Percentiles rank a stretch among this genome's conserved stretches.
phyloP scores from a whole-genome alignment of 1,140 invertebrate genomes.

The Glossosoma conforme region DNA sequence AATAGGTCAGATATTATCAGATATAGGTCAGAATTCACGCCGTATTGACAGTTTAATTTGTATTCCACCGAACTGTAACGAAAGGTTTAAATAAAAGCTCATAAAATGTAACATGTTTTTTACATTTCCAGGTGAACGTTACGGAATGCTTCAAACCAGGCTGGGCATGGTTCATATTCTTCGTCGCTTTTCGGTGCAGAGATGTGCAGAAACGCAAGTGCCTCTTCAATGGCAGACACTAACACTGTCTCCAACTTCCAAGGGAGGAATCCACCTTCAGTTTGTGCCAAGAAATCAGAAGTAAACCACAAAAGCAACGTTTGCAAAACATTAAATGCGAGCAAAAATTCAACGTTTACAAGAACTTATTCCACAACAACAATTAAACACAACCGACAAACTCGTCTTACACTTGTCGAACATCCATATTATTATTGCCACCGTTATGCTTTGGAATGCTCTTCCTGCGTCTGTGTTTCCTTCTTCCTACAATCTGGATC shows the following conservation, averaged over 20 bases:
- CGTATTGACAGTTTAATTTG: no score
- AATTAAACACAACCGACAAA: no score
- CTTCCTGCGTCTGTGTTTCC: no score
- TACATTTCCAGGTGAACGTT: slow-evolving; percentile 24
- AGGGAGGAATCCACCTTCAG: slow-evolving; percentile 21
- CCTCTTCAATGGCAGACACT: slow-evolving; percentile 26
- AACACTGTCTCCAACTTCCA: slow-evolving; percentile 24
- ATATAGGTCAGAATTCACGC: no score
- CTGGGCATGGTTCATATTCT: slow-evolving; percentile 23
- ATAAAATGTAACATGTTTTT: no score
- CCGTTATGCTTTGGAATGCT: no score
- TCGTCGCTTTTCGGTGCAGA: slow-evolving; percentile 18
- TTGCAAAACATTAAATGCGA: background rate
- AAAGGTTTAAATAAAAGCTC: no score
- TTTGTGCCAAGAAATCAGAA: slow-evolving; percentile 20
- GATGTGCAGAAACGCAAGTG: slow-evolving; percentile 17
- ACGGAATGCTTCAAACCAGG: slow-evolving; percentile 25
- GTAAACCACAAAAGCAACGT: background rate
- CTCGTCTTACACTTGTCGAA: no score
- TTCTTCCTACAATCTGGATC: no score
- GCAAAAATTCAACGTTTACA: background rate
- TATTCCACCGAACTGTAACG: no score
- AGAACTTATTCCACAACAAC: slow-evolving; percentile 3
- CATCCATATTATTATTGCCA: no score
- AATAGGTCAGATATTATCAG: no score